phyloP scores from a whole-genome alignment of 2,113 vertebrate genomes.

The Triplophysa siluroides region DNA sequence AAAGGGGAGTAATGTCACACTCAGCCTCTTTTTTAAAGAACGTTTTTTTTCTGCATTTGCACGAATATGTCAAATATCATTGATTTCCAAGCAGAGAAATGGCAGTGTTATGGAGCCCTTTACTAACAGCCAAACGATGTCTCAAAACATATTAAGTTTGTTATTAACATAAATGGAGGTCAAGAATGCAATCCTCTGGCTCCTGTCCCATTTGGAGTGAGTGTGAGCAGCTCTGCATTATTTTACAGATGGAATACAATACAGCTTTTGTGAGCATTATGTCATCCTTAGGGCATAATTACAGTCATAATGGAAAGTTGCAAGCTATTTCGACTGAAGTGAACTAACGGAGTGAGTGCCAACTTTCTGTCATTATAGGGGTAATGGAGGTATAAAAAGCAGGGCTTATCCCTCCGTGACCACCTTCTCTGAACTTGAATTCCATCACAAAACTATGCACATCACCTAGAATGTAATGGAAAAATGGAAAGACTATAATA shows the following conservation, averaged over 20 bases:
- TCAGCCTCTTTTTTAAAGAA: too few species aligned
- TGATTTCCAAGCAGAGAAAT: neutral
- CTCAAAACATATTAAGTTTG: neutral
- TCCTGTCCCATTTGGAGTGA: constrained; percentile 4
- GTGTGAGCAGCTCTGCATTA: constrained; percentile 17
- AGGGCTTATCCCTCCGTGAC: neutral
- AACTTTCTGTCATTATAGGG: constrained; percentile 42
- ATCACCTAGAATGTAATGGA: neutral
- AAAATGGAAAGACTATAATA: neutral
- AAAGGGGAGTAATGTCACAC: neutral
- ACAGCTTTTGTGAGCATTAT: constrained; percentile 42
- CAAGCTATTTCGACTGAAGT: neutral
- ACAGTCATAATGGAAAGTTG: constrained; percentile 12
- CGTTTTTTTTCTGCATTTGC: neutral
- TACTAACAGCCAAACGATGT: neutral
- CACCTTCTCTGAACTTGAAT: constrained; percentile 36
- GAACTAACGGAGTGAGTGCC: neutral
- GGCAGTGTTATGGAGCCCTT: neutral
- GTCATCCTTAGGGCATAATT: constrained; percentile 31
- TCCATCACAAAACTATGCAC: constrained; percentile 11
- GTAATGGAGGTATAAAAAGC: constrained; percentile 23
- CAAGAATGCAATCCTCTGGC: neutral
- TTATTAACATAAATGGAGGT: neutral
- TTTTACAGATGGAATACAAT: constrained; percentile 43
- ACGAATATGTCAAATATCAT: neutral